Evolutionary conservation across 2,113 vertebrate species (phyloP).

Genomic region (Heptranchias perlo): DNA sequence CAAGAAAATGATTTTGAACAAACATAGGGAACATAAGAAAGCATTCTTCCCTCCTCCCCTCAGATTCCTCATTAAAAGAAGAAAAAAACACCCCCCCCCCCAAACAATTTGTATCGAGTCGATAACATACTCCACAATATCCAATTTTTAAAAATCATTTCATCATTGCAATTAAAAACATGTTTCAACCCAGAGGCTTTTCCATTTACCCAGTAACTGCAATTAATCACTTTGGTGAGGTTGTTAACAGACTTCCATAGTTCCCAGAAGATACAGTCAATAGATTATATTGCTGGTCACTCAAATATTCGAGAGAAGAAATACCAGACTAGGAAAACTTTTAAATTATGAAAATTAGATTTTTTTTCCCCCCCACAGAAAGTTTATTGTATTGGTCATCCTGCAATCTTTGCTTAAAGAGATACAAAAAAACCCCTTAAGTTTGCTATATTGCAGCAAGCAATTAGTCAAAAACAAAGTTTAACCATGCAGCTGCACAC

Average conservation of each 20-base stretch:
- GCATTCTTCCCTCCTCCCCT: neutral
- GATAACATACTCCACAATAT: neutral
- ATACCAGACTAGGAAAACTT: neutral
- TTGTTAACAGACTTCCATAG: neutral
- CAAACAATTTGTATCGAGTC: neutral
- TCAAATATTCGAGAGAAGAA: neutral
- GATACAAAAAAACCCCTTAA: neutral
- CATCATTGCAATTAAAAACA: neutral
- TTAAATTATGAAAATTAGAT: neutral
- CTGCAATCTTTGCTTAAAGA: neutral
- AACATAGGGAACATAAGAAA: neutral
- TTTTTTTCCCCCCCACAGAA: neutral
- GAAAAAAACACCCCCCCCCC: neutral
- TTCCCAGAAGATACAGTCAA: neutral
- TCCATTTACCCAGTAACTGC: neutral
- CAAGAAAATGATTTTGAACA: neutral
- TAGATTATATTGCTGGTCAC: neutral
- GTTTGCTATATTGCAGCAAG: neutral
- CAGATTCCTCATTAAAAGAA: neutral
- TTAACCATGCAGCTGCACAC: neutral
- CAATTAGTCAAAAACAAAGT: neutral
- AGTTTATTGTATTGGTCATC: neutral
- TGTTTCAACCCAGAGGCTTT: neutral
- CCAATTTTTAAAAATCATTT: neutral
- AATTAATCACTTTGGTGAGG: slow-evolving; percentile 5